A percentile compares a stretch with the other conserved stretches of the same genome.
Conservation (phyloP, 2,113 vertebrate genomes). For the Hepsetus odoe region DNA sequence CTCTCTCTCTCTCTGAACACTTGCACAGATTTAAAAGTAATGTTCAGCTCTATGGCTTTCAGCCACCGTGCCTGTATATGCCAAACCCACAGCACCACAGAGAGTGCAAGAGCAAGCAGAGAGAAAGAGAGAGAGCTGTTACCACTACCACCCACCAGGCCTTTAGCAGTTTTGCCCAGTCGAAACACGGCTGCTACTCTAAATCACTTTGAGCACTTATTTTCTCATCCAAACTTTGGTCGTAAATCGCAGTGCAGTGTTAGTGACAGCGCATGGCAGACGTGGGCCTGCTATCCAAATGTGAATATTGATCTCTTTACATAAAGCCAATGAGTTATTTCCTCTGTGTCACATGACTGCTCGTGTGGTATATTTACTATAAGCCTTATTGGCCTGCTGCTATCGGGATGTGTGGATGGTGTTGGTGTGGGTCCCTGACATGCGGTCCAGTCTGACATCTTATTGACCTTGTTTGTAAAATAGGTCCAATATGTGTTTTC, state of each 20-base stretch:
- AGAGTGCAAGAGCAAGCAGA: slow-evolving; percentile 27
- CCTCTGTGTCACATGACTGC: slow-evolving; percentile 57
- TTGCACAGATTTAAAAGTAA: slow-evolving; percentile 60
- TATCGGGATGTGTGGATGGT: slow-evolving; percentile 48
- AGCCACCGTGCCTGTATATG: slow-evolving; percentile 54
- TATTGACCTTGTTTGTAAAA: slow-evolving; percentile 27
- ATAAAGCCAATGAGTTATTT: slow-evolving; percentile 58
- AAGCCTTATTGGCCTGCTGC: slow-evolving; percentile 52
- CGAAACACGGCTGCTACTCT: slow-evolving; percentile 37
- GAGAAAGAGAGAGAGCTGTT: slow-evolving; percentile 53
- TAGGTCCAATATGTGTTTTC: not conserved
- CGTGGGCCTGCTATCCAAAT: slow-evolving; percentile 15
- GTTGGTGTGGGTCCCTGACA: slow-evolving; percentile 19
- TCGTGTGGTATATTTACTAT: slow-evolving; percentile 53
- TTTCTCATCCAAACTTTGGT: slow-evolving; percentile 38
- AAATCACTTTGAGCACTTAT: slow-evolving; percentile 34
- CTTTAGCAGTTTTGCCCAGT: slow-evolving; percentile 37
- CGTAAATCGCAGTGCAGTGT: slow-evolving; percentile 18
- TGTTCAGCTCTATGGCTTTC: slow-evolving; percentile 58
- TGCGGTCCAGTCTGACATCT: not conserved
- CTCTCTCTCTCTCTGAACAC: not conserved
- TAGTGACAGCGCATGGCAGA: slow-evolving; percentile 17
- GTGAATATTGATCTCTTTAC: slow-evolving; percentile 49
- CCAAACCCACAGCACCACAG: slow-evolving; percentile 39
- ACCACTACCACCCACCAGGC: slow-evolving; percentile 34